Evolutionary conservation across 2,888 invertebrate genomes (phyloP), one percentile per base, ranked within the genome.

Genomic region (Sympetrum striolatum): DNA sequence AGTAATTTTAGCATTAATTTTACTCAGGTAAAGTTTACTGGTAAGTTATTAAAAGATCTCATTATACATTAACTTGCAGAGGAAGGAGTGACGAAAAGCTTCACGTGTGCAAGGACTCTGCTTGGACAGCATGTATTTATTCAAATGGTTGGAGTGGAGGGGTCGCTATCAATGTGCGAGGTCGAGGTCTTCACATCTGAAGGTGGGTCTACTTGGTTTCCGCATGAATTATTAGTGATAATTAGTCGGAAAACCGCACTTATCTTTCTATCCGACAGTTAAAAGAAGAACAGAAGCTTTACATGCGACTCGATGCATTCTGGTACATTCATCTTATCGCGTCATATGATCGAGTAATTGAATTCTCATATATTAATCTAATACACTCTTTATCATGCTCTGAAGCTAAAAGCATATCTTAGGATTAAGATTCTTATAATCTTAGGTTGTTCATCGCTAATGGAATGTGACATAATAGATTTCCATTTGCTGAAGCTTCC

Each of bases 151-250:
- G 98, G 98, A 0, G 98, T 98, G 2, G 98, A 98, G 93, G 98
- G 98, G 39, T 97, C 98, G 0, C 94, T 98, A 90, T 98, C 98
- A 14, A 94, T 98, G 1, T 98, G 98, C 93, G 98, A 98, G 94
- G 98, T 98, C 1, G 98, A 98, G 94, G 97, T 98, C 2, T 98
- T 98, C 93, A 97, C 98, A 0, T 97, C 98, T 8, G 97, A 98
- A 94, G 98, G 97, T 97, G 93, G 94, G 94, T 92, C 18, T 31
- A 22, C 31, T n/a, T 35, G 22, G 18, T 60, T 64, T 86, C 53
- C 31, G 1, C 73, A 73, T 31, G 73, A 25, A 14, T 14, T 14
- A 25, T 86, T 37, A 22, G 53, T 12, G 4, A n/a, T 81, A 60
- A 90, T 80, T 37, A 35, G 39, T 22, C 44, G 60, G 31, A 25